A percentile compares a stretch with the other conserved stretches of the same genome.
Evolutionary conservation across 2,888 invertebrate genomes (phyloP).

Genomic region (Sesamia inferens): DNA sequence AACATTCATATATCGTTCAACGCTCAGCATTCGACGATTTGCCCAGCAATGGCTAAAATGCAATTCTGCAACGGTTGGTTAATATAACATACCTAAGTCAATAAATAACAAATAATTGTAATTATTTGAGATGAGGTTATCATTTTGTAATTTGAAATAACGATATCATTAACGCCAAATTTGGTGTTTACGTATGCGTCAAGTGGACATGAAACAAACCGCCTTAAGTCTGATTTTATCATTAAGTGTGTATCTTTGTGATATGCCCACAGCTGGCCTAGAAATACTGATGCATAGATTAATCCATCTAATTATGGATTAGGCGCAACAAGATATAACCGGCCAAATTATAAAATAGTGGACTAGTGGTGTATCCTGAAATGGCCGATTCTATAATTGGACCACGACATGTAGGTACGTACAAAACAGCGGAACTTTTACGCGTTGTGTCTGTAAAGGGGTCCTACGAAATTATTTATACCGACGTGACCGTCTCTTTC

Average conservation of each 20-base stretch:
- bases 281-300: too few species aligned
- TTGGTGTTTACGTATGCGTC: too few species aligned
- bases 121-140: too few species aligned
- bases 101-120: too few species aligned
- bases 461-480: neutral
- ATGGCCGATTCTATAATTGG: neutral
- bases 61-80: too few species aligned
- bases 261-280: too few species aligned
- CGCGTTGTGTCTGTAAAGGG: neutral
- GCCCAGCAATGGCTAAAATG: neutral
- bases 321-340: neutral
- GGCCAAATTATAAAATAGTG: neutral
- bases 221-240: too few species aligned
- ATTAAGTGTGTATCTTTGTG: too few species aligned
- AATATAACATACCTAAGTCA: too few species aligned
- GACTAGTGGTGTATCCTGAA: neutral
- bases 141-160: too few species aligned
- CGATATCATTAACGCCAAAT: too few species aligned
- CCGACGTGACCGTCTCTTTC: neutral
- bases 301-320: neutral
- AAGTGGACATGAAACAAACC: too few species aligned
- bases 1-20: neutral
- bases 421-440: neutral
- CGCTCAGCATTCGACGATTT: neutral
- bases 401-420: neutral